A percentile compares a stretch with the other conserved stretches of the same genome.
Evolutionary conservation across 2,888 invertebrate species (phyloP).

Genomic region (Tanaodytes sp.): DNA sequence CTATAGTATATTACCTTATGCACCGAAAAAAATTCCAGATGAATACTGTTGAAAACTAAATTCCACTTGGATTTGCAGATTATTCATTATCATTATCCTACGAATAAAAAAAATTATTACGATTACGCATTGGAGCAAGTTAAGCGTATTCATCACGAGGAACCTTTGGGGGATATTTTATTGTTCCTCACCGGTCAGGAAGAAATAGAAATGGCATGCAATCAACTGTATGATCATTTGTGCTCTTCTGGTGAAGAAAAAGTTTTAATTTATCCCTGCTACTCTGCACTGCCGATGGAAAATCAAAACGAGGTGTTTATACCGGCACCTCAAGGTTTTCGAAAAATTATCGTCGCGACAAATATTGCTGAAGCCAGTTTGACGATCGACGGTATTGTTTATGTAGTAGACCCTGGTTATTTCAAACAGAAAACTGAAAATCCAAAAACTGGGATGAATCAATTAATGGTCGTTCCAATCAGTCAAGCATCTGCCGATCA

Average conservation of each 20-base stretch:
- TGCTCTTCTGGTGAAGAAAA: constrained; percentile 95
- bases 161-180: constrained; percentile 94
- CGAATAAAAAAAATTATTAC: too few relatives aligned
- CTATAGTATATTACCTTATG: too few relatives aligned
- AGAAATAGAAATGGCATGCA: constrained; percentile 92
- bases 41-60: too few relatives aligned
- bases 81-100: too few relatives aligned
- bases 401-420: constrained; percentile 99
- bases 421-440: constrained; percentile 99
- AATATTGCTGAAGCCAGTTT: constrained; percentile 99
- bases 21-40: too few relatives aligned
- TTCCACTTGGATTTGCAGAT: too few relatives aligned
- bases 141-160: constrained; percentile 98
- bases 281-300: constrained; percentile 98
- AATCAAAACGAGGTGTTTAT: constrained; percentile 99
- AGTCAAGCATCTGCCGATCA: constrained; percentile 99
- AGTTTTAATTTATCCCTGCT: constrained; percentile 90
- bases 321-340: constrained; percentile 95
- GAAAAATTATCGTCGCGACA: constrained; percentile 97
- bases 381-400: constrained; percentile 98
- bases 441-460: constrained; percentile 98
- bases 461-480: constrained; percentile 97
- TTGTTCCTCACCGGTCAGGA: constrained; percentile 95
- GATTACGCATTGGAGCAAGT: too few relatives aligned
- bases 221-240: constrained; percentile 90